Evolutionary conservation across 2,113 vertebrate genomes (phyloP), one percentile per base, ranked within the genome.

Genomic region (Oncorhynchus gorbuscha): DNA sequence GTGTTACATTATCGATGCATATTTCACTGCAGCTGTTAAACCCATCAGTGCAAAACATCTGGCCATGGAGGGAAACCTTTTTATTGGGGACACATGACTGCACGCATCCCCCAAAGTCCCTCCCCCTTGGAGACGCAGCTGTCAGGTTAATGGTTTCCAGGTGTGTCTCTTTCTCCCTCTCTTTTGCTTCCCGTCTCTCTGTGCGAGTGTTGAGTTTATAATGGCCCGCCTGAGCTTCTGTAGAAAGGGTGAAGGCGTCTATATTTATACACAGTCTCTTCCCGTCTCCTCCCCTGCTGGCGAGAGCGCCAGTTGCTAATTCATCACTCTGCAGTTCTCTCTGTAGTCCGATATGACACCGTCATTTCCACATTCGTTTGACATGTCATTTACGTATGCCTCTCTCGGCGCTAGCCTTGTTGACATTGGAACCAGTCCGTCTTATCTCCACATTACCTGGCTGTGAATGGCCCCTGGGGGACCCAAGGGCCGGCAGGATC

Each of bases 41-140:
- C 18, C n/a, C 76, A 85, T 87, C 81, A 70, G 55, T 4, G 74
- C 45, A n/a, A 68, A 81, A 85, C 89, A 92, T 91, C 86, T 91
- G 91, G 90, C 49, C 67, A 58, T 72, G 16, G 20, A 69, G 76
- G 76, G 39, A 45, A 30, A 39, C 69, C 62, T 70, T 55, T 86
- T 85, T 90, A 87, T 84, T 81, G 84, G 81, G 59, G 74, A 85
- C 86, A 85, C 86, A 88, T 86, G 87, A 86, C 81, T 77, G 83
- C 18, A 9, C 39, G 67, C 76, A 49, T 69, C 75, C 77, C 67
- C 30, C 6, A 16, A 67, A 77, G 32, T 39, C 69, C 55, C 69
- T 4, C 66, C 61, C 74, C 67, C 3, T 48, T 72, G 69, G 76
- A 87, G 89, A 79, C 74, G 69, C 86, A 86, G 82, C 84, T 87